These are phyloP conservation scores for Callimico goeldii DNA, from an alignment of 2,797 vertebrate genomes.

Conservation along the genomic window DNA sequence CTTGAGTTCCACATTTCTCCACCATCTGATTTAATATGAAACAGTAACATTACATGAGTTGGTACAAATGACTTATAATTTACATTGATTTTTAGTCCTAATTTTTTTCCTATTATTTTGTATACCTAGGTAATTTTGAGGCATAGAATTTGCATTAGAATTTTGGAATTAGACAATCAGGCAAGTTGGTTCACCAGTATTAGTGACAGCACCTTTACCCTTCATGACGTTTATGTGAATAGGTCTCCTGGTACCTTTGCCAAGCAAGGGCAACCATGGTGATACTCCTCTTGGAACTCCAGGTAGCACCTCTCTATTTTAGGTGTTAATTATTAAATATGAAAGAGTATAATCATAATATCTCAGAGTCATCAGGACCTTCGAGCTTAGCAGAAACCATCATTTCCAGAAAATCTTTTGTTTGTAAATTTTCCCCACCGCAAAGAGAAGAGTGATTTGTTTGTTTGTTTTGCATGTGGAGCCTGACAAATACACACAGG, in stretches of 20 bases:
- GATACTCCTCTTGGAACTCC: background rate
- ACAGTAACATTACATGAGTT: background rate
- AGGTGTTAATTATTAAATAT: background rate
- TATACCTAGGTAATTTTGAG: background rate
- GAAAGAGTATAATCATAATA: background rate
- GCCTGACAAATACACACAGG: background rate
- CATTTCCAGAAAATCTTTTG: background rate
- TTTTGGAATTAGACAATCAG: conserved; percentile 6
- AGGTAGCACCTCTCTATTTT: background rate
- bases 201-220: background rate
- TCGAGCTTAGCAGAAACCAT: background rate
- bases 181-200: background rate
- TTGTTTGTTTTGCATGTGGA: background rate
- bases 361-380: background rate
- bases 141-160: background rate
- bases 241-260: background rate
- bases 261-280: background rate
- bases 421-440: background rate
- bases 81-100: background rate
- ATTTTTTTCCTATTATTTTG: background rate
- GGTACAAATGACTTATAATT: background rate
- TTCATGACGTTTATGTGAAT: background rate
- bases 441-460: background rate
- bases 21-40: background rate
- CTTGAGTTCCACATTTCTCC: background rate